phyloP scores from a whole-genome alignment of 2,888 invertebrate genomes.

The Girardia tigrina region DNA sequence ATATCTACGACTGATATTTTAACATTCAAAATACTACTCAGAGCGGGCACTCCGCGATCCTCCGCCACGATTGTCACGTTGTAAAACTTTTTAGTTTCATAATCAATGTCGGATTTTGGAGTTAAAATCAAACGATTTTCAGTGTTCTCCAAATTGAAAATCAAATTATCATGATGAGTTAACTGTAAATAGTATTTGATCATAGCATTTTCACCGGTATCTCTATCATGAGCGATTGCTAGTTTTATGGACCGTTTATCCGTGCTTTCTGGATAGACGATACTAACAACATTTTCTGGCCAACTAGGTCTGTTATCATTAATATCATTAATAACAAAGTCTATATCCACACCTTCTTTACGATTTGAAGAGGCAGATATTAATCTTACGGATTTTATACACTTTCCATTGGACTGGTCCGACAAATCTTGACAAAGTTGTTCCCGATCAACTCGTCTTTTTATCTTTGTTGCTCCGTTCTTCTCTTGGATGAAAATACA shows the following conservation, averaged over 20 bases:
- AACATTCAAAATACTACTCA: not conserved
- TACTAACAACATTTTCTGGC: not conserved
- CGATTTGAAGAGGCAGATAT: not conserved
- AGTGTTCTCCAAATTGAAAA: conserved; percentile 12
- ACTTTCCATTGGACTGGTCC: not conserved
- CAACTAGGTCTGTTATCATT: not conserved
- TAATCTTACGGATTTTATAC: not conserved
- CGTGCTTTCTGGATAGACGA: not conserved
- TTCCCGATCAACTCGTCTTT: not conserved
- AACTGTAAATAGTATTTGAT: not conserved
- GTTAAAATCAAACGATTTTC: conserved; percentile 18
- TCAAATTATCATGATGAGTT: not conserved
- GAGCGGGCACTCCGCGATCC: not conserved
- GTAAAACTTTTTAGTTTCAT: conserved; percentile 12
- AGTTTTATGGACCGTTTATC: not conserved
- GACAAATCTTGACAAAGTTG: not conserved
- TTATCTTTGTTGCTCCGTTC: not conserved
- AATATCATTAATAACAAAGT: not conserved
- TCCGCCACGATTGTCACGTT: not conserved
- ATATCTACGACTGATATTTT: not conserved
- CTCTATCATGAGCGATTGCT: not conserved
- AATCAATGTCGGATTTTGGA: not conserved
- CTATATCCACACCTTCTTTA: not conserved
- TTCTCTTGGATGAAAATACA: not conserved
- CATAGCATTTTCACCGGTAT: not conserved